phyloP scores from a whole-genome alignment of 2,888 invertebrate species.

The Mantis religiosa region DNA sequence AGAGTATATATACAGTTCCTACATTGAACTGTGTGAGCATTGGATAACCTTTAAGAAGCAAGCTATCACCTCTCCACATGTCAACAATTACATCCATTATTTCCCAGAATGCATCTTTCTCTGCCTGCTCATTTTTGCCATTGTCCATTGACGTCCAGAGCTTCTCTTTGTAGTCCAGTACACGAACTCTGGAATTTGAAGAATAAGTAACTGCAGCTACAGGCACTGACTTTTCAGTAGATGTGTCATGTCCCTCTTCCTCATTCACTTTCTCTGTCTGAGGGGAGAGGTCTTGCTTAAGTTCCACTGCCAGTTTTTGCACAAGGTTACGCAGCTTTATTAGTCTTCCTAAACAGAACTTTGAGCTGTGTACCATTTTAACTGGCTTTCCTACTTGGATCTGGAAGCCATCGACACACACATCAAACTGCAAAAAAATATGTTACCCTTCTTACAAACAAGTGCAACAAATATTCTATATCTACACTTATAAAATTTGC shows the following conservation, averaged over 20 bases:
- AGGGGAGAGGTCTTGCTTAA: neutral
- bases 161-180: conserved; percentile 22
- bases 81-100: conserved; percentile 35
- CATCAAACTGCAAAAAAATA: conserved; percentile 33
- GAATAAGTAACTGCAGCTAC: neutral
- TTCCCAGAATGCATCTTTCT: conserved; percentile 48
- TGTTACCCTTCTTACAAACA: too few species aligned
- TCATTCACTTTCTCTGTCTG: neutral
- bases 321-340: conserved; percentile 37
- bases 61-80: conserved; percentile 45
- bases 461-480: too few species aligned
- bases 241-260: neutral
- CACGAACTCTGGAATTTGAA: neutral
- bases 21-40: conserved; percentile 62
- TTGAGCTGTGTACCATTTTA: conserved; percentile 54
- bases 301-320: neutral
- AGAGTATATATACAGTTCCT: conserved; percentile 55
- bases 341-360: conserved; percentile 46
- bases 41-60: conserved; percentile 56
- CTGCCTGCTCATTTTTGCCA: conserved; percentile 42
- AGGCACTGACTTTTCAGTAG: neutral
- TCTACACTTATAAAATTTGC: too few species aligned
- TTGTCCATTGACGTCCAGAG: conserved; percentile 26
- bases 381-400: conserved; percentile 53
- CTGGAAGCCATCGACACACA: conserved; percentile 29